Percentiles rank a stretch among this genome's conserved stretches.
Conservation (phyloP, 2,113 vertebrate genomes). For the Uria lomvia region DNA sequence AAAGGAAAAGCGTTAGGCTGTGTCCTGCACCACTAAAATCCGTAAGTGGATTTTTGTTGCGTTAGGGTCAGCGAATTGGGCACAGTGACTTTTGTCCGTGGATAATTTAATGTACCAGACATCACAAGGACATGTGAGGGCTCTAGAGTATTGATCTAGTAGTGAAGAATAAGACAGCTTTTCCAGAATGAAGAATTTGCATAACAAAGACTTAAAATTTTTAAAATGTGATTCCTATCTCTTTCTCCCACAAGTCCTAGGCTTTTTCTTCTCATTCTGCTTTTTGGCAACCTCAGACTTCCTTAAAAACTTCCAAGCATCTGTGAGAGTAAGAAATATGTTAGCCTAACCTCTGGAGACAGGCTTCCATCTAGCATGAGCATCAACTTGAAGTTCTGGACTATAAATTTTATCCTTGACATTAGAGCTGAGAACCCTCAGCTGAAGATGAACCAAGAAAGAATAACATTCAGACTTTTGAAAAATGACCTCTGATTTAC, state of each 20-base stretch:
- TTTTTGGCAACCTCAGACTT: background rate
- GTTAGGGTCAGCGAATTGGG: background rate
- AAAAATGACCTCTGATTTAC: conserved; percentile 44
- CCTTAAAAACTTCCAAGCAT: background rate
- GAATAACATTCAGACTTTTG: conserved; percentile 31
- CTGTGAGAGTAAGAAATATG: background rate
- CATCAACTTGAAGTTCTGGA: background rate
- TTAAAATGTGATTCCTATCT: background rate
- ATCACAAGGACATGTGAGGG: background rate
- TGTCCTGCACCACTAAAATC: background rate
- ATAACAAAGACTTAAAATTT: background rate
- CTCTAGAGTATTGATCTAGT: background rate
- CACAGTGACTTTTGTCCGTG: background rate
- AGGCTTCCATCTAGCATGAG: background rate
- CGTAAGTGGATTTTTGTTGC: background rate
- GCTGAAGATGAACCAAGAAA: conserved; percentile 40
- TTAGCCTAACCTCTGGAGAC: background rate
- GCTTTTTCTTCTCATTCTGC: background rate
- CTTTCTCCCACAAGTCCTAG: background rate
- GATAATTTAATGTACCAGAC: background rate
- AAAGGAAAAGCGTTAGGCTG: background rate
- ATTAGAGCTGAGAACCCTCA: background rate
- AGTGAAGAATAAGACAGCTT: background rate
- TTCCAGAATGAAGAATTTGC: background rate
- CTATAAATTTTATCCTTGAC: conserved; percentile 24